These are phyloP conservation scores for Tetraneura akinire DNA, from an alignment of 1,140 invertebrate genomes.

Conservation along the genomic window DNA sequence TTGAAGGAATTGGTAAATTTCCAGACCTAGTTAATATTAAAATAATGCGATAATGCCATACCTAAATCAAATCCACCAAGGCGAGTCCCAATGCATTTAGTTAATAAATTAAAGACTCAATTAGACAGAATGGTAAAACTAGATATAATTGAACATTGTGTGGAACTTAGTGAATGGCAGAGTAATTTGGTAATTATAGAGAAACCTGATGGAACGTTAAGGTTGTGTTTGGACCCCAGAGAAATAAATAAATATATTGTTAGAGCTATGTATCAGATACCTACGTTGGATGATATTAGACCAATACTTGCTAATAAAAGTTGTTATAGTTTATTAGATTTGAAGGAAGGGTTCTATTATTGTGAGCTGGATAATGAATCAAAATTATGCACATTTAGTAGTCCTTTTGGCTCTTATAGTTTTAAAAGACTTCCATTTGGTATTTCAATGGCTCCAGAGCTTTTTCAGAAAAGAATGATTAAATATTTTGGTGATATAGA, in stretches of 20 bases:
- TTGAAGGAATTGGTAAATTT: not conserved
- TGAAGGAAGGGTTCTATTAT: slow-evolving; percentile 54
- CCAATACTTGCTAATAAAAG: not conserved
- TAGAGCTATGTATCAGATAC: too few species aligned
- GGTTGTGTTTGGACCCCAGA: too few species aligned
- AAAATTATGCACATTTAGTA: slow-evolving; percentile 52
- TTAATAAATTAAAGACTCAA: slow-evolving; percentile 5
- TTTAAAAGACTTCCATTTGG: slow-evolving; percentile 58
- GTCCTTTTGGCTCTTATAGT: slow-evolving; percentile 56
- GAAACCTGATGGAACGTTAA: too few species aligned
- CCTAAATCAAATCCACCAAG: not conserved
- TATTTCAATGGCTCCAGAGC: slow-evolving; percentile 55
- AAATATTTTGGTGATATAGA: slow-evolving; percentile 56
- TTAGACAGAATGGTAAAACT: not conserved
- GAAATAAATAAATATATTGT: too few species aligned
- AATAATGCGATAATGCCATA: not conserved
- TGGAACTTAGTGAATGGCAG: slow-evolving; percentile 20
- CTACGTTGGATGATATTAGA: not conserved
- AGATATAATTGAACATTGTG: not conserved
- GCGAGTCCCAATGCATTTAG: not conserved
- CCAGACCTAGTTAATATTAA: not conserved
- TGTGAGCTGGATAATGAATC: slow-evolving; percentile 48
- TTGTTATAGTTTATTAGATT: not conserved
- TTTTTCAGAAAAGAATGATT: slow-evolving; percentile 57
- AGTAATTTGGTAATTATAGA: slow-evolving; percentile 34